Percentiles rank a stretch among this genome's conserved stretches.
Evolutionary conservation across 2,888 invertebrate genomes (phyloP).

Genomic region (Hipparchia semele): DNA sequence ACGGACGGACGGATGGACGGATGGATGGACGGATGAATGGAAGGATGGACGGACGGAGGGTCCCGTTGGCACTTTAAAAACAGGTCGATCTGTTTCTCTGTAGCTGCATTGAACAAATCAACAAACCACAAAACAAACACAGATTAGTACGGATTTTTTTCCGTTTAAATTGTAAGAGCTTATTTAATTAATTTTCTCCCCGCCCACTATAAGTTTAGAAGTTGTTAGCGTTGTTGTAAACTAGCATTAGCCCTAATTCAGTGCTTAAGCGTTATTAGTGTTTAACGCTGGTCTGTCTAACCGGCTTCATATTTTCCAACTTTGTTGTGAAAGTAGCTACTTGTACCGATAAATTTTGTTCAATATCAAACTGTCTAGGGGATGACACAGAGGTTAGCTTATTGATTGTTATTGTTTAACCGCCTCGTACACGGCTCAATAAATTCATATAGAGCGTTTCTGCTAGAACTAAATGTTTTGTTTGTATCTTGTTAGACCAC

Average conservation of each 20-base stretch:
- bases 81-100: too few species aligned
- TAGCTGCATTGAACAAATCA: too few species aligned
- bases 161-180: not conserved
- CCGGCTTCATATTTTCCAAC: not conserved
- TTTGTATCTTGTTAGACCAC: too few species aligned
- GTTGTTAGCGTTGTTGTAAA: slow-evolving; percentile 6
- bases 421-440: not conserved
- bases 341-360: not conserved
- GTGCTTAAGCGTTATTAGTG: slow-evolving; percentile 10
- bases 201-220: slow-evolving; percentile 2
- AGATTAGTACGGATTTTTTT: not conserved
- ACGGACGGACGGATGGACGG: too few species aligned
- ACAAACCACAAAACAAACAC: too few species aligned
- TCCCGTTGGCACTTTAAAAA: too few species aligned
- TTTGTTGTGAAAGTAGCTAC: not conserved
- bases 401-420: not conserved
- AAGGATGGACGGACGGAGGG: too few species aligned
- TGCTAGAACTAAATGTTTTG: too few species aligned
- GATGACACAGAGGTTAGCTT: not conserved
- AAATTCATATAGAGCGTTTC: too few species aligned
- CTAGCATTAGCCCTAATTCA: not conserved
- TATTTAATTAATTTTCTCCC: not conserved
- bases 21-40: too few species aligned
- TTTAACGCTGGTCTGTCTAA: not conserved
- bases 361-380: slow-evolving; percentile 3